Conservation (phyloP, 2,113 vertebrate genomes). For the Heterotis niloticus region DNA sequence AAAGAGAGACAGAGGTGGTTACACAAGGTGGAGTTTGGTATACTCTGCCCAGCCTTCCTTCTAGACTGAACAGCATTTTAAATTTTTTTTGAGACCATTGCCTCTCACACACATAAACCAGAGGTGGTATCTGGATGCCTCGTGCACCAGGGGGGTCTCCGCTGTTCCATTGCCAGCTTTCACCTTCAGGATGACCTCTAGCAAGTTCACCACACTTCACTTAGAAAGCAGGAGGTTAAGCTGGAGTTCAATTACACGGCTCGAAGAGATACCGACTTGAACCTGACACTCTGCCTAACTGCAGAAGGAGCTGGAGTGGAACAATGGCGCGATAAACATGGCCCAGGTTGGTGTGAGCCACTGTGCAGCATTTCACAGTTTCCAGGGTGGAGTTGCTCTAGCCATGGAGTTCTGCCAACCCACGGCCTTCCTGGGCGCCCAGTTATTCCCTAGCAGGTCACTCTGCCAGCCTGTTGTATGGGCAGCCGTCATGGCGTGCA, state of each 20-base stretch:
- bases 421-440: no score
- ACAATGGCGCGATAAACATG: no score
- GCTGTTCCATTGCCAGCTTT: neutral
- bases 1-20: slow-evolving; percentile 63
- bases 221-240: neutral
- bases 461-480: no score
- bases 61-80: neutral
- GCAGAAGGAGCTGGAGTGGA: neutral
- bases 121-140: neutral
- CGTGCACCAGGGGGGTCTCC: neutral
- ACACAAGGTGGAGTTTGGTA: slow-evolving; percentile 54
- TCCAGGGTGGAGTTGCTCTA: neutral
- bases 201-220: neutral
- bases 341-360: neutral
- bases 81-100: no score
- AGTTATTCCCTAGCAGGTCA: no score
- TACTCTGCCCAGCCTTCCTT: neutral
- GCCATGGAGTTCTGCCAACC: no score
- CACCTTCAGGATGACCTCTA: neutral
- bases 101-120: neutral
- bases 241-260: no score
- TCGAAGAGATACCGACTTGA: neutral
- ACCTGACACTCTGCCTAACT: neutral
- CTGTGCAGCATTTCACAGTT: neutral
- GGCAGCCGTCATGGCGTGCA: no score